A percentile compares a stretch with the other conserved stretches of the same genome.
These are phyloP conservation scores for Neomonachus schauinslandi DNA, from an alignment of 2,113 vertebrate species.

Conservation along the genomic window DNA sequence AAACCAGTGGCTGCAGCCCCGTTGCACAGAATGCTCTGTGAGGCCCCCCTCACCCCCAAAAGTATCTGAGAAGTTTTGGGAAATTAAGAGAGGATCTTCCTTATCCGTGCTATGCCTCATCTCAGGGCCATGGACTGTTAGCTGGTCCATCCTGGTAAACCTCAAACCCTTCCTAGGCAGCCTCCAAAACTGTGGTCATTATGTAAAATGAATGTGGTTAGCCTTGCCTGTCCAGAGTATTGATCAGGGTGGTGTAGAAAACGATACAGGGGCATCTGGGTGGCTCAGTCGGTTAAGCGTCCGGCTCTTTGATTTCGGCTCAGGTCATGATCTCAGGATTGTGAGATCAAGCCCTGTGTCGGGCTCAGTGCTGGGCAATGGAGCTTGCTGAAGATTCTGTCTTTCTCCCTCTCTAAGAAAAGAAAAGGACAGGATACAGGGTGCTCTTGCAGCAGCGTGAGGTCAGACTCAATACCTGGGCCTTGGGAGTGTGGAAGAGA, in stretches of 20 bases:
- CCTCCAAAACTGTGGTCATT: neutral
- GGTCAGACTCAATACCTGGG: neutral
- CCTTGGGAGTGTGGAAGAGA: neutral
- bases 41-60: neutral
- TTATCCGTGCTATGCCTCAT: neutral
- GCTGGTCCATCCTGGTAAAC: neutral
- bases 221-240: neutral
- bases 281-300: neutral
- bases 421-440: neutral
- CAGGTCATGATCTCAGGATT: neutral
- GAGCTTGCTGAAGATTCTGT: neutral
- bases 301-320: neutral
- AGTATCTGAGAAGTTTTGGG: neutral
- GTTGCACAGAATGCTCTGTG: neutral
- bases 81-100: neutral
- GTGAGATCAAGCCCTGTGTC: neutral
- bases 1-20: neutral
- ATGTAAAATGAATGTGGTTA: neutral
- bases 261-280: neutral
- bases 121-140: neutral
- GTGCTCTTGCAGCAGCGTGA: too few species aligned
- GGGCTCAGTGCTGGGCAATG: neutral
- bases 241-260: neutral
- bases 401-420: neutral
- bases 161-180: neutral